A percentile compares a stretch with the other conserved stretches of the same genome.
Evolutionary conservation across 2,888 invertebrate species (phyloP).

Genomic region (Nasonia oneida): DNA sequence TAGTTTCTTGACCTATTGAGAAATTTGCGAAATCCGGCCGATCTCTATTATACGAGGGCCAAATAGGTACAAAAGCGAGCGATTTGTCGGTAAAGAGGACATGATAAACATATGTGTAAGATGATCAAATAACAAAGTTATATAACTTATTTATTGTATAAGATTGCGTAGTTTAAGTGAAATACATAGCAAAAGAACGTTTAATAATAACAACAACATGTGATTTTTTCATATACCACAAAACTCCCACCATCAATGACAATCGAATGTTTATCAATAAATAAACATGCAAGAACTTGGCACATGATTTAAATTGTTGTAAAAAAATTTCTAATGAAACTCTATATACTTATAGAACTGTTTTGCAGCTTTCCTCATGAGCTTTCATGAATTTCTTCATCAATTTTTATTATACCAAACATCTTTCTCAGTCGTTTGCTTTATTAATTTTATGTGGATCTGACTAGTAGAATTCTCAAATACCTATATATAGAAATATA

Average conservation of each 20-base stretch:
- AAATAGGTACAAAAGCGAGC: too few species aligned
- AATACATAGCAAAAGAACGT: slow-evolving; percentile 19
- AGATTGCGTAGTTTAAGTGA: slow-evolving; percentile 37
- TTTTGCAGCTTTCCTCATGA: slow-evolving; percentile 10
- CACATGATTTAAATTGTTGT: slow-evolving; percentile 62
- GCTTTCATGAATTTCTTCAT: slow-evolving; percentile 45
- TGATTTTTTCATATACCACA: neutral
- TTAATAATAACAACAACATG: slow-evolving; percentile 36
- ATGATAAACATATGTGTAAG: neutral
- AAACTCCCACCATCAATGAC: neutral
- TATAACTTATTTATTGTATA: slow-evolving; percentile 28
- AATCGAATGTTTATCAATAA: slow-evolving; percentile 19
- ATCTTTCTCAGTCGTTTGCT: slow-evolving; percentile 46
- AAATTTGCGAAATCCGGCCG: too few species aligned
- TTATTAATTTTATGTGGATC: slow-evolving; percentile 26
- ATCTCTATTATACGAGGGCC: too few species aligned
- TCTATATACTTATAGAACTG: neutral
- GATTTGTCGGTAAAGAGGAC: too few species aligned
- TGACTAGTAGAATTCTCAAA: slow-evolving; percentile 23
- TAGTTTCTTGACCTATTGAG: too few species aligned
- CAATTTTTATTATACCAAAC: slow-evolving; percentile 45
- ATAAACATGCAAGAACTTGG: slow-evolving; percentile 51
- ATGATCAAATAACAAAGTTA: slow-evolving; percentile 42
- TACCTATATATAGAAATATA: slow-evolving; percentile 36
- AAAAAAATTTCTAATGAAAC: slow-evolving; percentile 23